Evolutionary conservation across 1,140 invertebrate species (phyloP), one percentile per base, ranked within the genome.

Genomic region (Megathymus violae): DNA sequence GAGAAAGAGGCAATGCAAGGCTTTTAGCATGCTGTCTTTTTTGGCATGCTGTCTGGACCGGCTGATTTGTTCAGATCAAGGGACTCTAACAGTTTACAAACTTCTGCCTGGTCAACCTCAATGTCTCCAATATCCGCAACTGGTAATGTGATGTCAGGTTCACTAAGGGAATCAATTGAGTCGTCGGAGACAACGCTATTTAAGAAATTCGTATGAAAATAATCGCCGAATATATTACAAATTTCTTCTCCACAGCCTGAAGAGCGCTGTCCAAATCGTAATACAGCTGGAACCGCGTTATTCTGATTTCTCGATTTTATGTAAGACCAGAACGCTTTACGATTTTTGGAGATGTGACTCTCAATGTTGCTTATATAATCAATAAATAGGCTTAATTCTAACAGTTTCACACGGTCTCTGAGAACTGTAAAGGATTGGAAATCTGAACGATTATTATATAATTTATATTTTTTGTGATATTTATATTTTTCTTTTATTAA

Each of bases 401-500:
- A n/a, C n/a, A n/a, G n/a, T n/a, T n/a, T n/a, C n/a, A n/a, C n/a
- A n/a, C n/a, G n/a, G n/a, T n/a, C n/a, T n/a, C n/a, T n/a, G n/a
- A n/a, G n/a, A n/a, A n/a, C n/a, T n/a, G n/a, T n/a, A n/a, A n/a
- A n/a, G n/a, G n/a, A n/a, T n/a, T n/a, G n/a, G n/a, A n/a, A n/a
- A n/a, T n/a, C n/a, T n/a, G n/a, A n/a, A n/a, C n/a, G n/a, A n/a
- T n/a, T n/a, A n/a, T n/a, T n/a, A n/a, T n/a, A n/a, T n/a, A n/a
- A n/a, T n/a, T n/a, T n/a, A n/a, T n/a, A n/a, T n/a, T n/a, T n/a
- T n/a, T n/a, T n/a, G n/a, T n/a, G n/a, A n/a, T n/a, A n/a, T n/a
- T n/a, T n/a, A n/a, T n/a, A n/a, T 50, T 66, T 73, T 64, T 73
- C 66, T 58, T 62, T 73, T 41, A 69, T 0, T 10, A 56, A 14